phyloP scores from a whole-genome alignment of 2,113 vertebrate species.

The Atherinomorus stipes region DNA sequence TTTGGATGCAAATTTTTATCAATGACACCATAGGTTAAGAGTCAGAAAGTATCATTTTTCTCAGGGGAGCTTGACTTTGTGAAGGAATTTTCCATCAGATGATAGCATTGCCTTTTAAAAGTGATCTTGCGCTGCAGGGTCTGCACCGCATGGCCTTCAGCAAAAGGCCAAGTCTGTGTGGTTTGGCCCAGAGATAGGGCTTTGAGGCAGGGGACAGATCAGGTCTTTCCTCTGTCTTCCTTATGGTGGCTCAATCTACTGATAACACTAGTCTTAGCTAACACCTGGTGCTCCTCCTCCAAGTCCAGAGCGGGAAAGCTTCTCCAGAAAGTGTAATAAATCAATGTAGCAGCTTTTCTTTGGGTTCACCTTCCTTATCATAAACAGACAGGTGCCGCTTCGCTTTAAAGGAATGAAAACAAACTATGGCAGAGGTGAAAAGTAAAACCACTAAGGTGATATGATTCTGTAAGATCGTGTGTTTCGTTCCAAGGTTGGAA shows the following conservation, averaged over 20 bases:
- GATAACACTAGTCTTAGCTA: slow-evolving; percentile 57
- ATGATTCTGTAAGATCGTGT: no score
- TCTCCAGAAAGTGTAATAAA: slow-evolving; percentile 57
- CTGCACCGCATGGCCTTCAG: slow-evolving; percentile 60
- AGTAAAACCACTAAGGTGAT: slow-evolving; percentile 5
- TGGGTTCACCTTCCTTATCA: slow-evolving; percentile 58
- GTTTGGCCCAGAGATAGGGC: slow-evolving; percentile 73
- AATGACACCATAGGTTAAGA: slow-evolving; percentile 34
- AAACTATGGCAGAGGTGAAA: neutral
- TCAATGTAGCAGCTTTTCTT: slow-evolving; percentile 58
- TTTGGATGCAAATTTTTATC: slow-evolving; percentile 49
- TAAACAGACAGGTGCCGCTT: slow-evolving; percentile 24
- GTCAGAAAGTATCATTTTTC: slow-evolving; percentile 51
- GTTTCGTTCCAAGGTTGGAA: no score
- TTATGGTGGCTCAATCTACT: slow-evolving; percentile 49
- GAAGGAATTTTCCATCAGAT: slow-evolving; percentile 65
- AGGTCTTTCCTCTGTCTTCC: slow-evolving; percentile 44
- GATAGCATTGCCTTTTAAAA: slow-evolving; percentile 72
- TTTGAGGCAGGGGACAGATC: slow-evolving; percentile 60
- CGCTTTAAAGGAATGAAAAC: slow-evolving; percentile 41
- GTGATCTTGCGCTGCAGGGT: slow-evolving; percentile 54
- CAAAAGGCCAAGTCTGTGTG: slow-evolving; percentile 75
- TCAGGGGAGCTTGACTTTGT: slow-evolving; percentile 53
- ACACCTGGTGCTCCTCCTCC: slow-evolving; percentile 46
- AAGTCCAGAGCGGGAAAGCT: slow-evolving; percentile 49